These are phyloP conservation scores for Vultur gryphus DNA, from an alignment of 2,797 vertebrate species.

Conservation along the genomic window DNA sequence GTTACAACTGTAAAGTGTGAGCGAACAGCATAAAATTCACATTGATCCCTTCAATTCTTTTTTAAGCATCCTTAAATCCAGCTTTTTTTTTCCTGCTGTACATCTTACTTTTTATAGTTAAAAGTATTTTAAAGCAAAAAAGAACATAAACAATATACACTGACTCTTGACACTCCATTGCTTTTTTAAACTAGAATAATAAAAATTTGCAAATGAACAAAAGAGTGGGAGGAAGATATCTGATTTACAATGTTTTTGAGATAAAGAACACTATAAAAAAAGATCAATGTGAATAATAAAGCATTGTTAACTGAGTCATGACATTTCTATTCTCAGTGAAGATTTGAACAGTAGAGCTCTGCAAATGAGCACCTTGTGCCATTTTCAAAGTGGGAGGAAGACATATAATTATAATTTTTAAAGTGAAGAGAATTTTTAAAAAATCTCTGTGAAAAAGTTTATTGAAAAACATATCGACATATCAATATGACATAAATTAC, in stretches of 20 bases:
- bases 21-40: background rate
- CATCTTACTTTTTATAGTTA: conserved; percentile 62
- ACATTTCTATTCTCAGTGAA: conserved; percentile 78
- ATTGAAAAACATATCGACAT: conserved; percentile 80
- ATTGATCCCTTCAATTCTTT: background rate
- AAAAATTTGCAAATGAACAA: conserved; percentile 81
- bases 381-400: conserved; percentile 77
- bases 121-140: conserved; percentile 67
- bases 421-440: conserved; percentile 64
- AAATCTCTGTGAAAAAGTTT: conserved; percentile 70
- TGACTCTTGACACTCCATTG: conserved; percentile 75
- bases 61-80: conserved; percentile 41
- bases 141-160: conserved; percentile 73
- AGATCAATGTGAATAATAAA: conserved; percentile 79
- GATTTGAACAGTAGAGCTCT: conserved; percentile 73
- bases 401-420: conserved; percentile 79
- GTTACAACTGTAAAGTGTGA: background rate
- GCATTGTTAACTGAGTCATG: conserved; percentile 82
- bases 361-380: conserved; percentile 76
- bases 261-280: conserved; percentile 80
- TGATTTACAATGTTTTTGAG: conserved; percentile 81
- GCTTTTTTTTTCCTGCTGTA: background rate
- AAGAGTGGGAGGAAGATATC: conserved; percentile 79
- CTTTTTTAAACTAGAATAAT: conserved; percentile 78
- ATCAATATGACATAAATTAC: conserved; percentile 77